phyloP scores from a whole-genome alignment of 1,140 invertebrate genomes.

The Cydia amplana region DNA sequence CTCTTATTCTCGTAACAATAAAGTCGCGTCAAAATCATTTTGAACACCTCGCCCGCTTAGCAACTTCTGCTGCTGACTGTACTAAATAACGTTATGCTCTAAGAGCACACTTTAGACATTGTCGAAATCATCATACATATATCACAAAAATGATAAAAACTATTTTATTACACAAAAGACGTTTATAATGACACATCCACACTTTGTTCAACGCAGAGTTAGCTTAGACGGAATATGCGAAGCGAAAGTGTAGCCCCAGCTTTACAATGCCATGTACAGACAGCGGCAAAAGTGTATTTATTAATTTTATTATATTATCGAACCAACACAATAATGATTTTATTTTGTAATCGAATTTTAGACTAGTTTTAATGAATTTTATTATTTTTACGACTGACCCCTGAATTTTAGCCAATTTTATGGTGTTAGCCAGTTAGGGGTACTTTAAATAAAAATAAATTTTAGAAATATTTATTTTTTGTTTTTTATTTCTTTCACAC shows the following conservation, averaged over 20 bases:
- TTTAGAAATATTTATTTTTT: slow-evolving; percentile 6
- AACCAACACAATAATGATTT: neutral
- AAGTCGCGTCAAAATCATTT: too few relatives aligned
- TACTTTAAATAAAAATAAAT: slow-evolving; percentile 23
- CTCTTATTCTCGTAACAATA: too few relatives aligned
- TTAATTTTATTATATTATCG: neutral
- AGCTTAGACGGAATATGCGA: neutral
- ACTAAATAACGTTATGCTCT: too few relatives aligned
- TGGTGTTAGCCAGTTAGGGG: slow-evolving; percentile 27
- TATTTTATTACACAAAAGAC: too few relatives aligned
- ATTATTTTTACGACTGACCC: slow-evolving; percentile 28
- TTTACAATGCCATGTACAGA: slow-evolving; percentile 26
- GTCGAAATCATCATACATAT: too few relatives aligned
- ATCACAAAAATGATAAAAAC: too few relatives aligned
- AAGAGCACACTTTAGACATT: too few relatives aligned
- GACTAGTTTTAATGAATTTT: slow-evolving; percentile 30
- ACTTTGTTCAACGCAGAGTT: slow-evolving; percentile 53
- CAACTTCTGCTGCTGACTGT: too few relatives aligned
- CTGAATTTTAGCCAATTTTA: slow-evolving; percentile 14
- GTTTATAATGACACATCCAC: slow-evolving; percentile 47
- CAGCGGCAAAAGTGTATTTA: slow-evolving; percentile 31
- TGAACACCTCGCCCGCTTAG: too few relatives aligned
- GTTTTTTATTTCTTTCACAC: slow-evolving; percentile 12
- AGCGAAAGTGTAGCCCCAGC: neutral
- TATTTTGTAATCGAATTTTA: slow-evolving; percentile 31